Percentiles rank a stretch among this genome's conserved stretches.
Evolutionary conservation across 2,113 vertebrate species (phyloP).

Genomic region (Tupaia chinensis): DNA sequence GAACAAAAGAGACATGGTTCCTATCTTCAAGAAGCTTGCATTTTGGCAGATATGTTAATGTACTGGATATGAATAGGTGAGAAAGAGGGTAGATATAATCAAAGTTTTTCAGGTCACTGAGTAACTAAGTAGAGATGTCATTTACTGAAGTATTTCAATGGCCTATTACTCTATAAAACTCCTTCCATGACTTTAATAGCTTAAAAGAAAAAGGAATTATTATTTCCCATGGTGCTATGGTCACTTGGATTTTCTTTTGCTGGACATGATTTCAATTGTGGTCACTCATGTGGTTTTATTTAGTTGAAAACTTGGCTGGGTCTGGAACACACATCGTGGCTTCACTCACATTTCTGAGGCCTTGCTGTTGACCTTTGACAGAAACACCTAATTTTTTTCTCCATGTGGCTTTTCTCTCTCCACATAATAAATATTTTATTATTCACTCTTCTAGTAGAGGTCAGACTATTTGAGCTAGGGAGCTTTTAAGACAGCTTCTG

Average conservation of each 20-base stretch:
- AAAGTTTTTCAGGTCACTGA: not conserved
- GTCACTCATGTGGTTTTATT: not conserved
- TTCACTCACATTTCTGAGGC: not conserved
- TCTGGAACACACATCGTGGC: not conserved
- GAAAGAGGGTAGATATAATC: not conserved
- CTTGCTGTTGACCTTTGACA: not conserved
- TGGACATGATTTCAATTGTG: not conserved
- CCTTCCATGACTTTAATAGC: not conserved
- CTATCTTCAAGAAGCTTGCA: not conserved
- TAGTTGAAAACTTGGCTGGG: not conserved
- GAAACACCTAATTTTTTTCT: not conserved
- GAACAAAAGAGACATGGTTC: not conserved
- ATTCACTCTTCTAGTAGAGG: not conserved
- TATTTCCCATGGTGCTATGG: not conserved
- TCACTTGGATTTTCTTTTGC: not conserved
- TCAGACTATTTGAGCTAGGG: not conserved
- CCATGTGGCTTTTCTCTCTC: not conserved
- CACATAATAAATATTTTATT: not conserved
- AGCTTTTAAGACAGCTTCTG: not conserved
- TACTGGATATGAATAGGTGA: not conserved
- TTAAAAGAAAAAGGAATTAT: not conserved
- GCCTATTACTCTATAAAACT: not conserved
- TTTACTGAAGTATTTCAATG: slow-evolving; percentile 1
- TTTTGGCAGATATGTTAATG: not conserved
- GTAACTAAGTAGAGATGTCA: not conserved